Percentiles rank a stretch among this genome's conserved stretches.
Conservation (phyloP, 1,140 invertebrate genomes). For the Aphaenogaster rudis region DNA sequence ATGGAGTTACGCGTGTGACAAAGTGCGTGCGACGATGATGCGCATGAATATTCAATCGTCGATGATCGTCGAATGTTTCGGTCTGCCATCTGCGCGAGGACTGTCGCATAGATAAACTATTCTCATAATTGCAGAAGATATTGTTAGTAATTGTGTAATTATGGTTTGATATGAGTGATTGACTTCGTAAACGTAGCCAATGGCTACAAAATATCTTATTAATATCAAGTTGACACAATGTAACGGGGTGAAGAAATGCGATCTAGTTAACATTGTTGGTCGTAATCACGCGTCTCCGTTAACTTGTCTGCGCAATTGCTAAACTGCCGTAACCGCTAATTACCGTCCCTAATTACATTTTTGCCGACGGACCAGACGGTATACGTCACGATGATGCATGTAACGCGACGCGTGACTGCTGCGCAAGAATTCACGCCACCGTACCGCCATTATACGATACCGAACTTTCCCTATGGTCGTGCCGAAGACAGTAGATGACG, state of each 20-base stretch:
- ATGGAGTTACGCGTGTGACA: constrained; percentile 8
- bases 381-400: constrained; percentile 12
- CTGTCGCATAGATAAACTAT: neutral
- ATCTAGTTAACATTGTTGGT: constrained; percentile 31
- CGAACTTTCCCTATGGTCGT: constrained; percentile 66
- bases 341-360: constrained; percentile 49
- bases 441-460: constrained; percentile 36
- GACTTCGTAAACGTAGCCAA: neutral
- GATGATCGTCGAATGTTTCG: constrained; percentile 9
- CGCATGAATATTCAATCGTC: constrained; percentile 44
- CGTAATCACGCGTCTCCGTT: constrained; percentile 20
- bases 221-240: neutral
- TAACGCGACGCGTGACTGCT: constrained; percentile 1
- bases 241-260: constrained; percentile 22
- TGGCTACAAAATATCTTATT: neutral
- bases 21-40: constrained; percentile 23
- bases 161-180: neutral
- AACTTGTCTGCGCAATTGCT: constrained; percentile 10
- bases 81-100: neutral
- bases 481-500: constrained; percentile 58
- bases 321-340: constrained; percentile 34
- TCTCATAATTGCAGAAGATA: neutral
- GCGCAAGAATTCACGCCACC: constrained; percentile 40
- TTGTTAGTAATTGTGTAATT: neutral
- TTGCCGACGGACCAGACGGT: neutral